Base-by-base conservation (phyloP, 2,888 invertebrate genomes). In the Pemphredon lugubris region DNA sequence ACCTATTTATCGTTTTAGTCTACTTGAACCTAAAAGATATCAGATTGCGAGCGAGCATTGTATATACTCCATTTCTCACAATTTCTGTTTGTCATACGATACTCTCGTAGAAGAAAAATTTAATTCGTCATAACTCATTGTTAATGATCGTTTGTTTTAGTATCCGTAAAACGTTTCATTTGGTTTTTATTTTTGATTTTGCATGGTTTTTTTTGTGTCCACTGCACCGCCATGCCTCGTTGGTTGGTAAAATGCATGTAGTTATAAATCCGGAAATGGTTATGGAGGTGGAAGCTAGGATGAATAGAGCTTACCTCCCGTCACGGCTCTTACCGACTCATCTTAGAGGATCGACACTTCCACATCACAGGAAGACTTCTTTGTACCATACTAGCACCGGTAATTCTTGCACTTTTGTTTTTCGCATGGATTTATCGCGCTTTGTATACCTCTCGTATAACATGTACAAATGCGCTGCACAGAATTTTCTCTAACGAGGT, bases 231-330 rank as follows among this genome's bases (percentile, higher is more conserved):
- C 84, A 80, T 85, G 78, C 80, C 78, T 81, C 82, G 80, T 86
- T 87, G 85, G 85, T 84, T 85, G 83, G 84, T 83, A 83, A 83
- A 69, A 88, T 84, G 85, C 89, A 88, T 87, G 90, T 92, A 96
- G 96, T 96, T 87, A 96, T 96, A 91, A 95, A 96, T 90, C 96
- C 96, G 77, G 96, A 96, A 90, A 92, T 96, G 90, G 95, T 96
- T 82, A 94, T 95, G 93, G 96, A 96, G 89, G 96, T 96, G 80
- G 96, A 96, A 91, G 94, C 94, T 83, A 93, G 96, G 88, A 96
- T 96, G 96, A 95, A 95, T 88, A 90, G 92, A 84, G 86, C 86
- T 79, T 88, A 88, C 66, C 92, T 95, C 84, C 96, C 96, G 57
- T 94, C 95, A 70, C 93, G 94, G 50, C 91, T 94, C 86, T 92